These are phyloP conservation scores for Orchestia grillus DNA, from an alignment of 1,140 invertebrate genomes.

Conservation along the genomic window DNA sequence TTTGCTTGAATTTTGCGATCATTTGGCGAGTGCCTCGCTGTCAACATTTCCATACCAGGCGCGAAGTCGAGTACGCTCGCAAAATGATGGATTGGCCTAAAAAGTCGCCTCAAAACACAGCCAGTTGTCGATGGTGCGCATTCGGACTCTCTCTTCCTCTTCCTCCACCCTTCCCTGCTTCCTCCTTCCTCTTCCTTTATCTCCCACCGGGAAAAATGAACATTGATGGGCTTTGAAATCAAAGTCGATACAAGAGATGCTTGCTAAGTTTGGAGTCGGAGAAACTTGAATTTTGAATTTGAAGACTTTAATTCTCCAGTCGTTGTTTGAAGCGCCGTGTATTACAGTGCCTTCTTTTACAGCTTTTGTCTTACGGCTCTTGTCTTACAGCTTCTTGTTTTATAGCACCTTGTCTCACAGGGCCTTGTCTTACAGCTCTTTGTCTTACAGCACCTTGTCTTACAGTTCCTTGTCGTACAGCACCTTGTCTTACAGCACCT, in stretches of 20 bases:
- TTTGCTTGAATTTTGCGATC: constrained; percentile 36
- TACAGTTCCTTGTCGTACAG: too few relatives aligned
- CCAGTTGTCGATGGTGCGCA: not conserved
- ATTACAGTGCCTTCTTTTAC: too few relatives aligned
- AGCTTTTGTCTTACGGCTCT: too few relatives aligned
- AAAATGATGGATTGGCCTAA: constrained; percentile 36
- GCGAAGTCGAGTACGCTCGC: not conserved
- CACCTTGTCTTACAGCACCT: too few relatives aligned
- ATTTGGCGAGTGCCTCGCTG: not conserved
- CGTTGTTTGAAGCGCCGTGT: too few relatives aligned
- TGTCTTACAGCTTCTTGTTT: too few relatives aligned
- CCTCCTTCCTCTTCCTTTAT: not conserved
- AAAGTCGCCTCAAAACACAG: not conserved
- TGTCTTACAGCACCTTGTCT: too few relatives aligned
- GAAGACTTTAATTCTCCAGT: not conserved
- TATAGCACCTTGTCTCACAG: too few relatives aligned
- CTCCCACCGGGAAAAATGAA: not conserved
- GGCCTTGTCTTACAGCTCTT: too few relatives aligned
- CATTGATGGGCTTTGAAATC: not conserved
- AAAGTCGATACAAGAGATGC: not conserved
- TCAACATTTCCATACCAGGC: constrained; percentile 48
- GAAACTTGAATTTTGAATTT: not conserved
- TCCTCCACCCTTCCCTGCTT: too few relatives aligned
- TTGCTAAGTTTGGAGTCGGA: not conserved
- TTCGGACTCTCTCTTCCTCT: too few relatives aligned